A percentile compares a stretch with the other conserved stretches of the same genome.
Evolutionary conservation across 2,888 invertebrate genomes (phyloP).

Genomic region (Aspidiotus rigidus): DNA sequence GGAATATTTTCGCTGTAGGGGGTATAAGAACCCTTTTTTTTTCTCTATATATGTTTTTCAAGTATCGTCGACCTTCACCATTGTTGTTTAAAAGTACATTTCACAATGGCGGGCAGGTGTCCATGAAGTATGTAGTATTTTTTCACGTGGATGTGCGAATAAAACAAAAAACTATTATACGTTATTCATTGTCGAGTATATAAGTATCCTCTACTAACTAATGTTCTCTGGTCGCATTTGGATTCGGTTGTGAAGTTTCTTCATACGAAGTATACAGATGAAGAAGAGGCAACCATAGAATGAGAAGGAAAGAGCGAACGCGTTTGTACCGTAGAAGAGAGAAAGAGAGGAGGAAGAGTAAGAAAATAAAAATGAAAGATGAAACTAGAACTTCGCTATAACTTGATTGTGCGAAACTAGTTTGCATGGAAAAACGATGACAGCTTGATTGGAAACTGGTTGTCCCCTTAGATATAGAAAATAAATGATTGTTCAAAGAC

Average conservation of each 20-base stretch:
- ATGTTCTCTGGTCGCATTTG: no score
- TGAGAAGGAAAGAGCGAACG: not conserved
- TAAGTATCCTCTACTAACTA: no score
- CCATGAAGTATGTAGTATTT: no score
- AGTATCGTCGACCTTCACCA: no score
- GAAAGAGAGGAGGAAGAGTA: constrained; percentile 3
- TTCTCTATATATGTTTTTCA: no score
- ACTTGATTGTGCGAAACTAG: constrained; percentile 22
- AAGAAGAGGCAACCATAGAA: not conserved
- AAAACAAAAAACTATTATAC: not conserved
- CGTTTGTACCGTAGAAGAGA: not conserved
- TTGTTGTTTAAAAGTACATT: no score
- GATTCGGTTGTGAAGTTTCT: no score
- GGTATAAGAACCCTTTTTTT: no score
- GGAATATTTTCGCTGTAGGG: no score
- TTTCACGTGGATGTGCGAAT: not conserved
- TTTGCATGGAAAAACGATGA: constrained; percentile 32
- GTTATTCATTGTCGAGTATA: no score
- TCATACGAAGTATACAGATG: not conserved
- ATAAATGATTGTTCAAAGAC: constrained; percentile 21
- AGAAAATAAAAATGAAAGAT: constrained; percentile 12
- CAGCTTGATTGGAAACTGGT: constrained; percentile 33
- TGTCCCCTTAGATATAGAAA: constrained; percentile 24
- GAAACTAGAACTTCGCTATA: constrained; percentile 26
- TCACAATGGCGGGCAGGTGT: no score